Evolutionary conservation across 2,113 vertebrate genomes (phyloP).

Genomic region (Hypocryptadius cinnamomeus): DNA sequence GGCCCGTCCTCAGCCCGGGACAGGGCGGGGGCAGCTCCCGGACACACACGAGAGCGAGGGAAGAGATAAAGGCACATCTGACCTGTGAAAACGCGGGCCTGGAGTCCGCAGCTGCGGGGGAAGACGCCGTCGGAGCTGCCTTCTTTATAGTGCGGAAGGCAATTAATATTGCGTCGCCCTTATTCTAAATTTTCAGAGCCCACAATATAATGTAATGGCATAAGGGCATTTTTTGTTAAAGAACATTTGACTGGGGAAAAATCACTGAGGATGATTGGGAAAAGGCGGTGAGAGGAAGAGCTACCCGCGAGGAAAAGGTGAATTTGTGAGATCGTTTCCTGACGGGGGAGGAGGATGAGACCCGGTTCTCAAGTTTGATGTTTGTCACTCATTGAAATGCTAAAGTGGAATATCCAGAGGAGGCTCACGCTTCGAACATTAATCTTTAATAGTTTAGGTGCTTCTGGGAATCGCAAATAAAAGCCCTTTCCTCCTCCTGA

Average conservation of each 20-base stretch:
- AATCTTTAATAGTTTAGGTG: conserved; percentile 77
- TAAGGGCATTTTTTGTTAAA: conserved; percentile 85
- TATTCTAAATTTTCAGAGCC: conserved; percentile 86
- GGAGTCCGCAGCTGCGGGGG: background rate
- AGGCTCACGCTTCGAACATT: conserved; percentile 41
- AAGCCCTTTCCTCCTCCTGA: conserved; percentile 17
- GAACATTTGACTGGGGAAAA: conserved; percentile 69
- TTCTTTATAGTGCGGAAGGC: conserved; percentile 73
- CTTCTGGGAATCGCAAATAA: conserved; percentile 73
- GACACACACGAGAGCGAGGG: background rate
- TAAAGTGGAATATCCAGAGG: conserved; percentile 15
- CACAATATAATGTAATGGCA: conserved; percentile 77
- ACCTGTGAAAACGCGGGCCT: background rate
- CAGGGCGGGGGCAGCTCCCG: background rate
- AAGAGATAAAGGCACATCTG: background rate
- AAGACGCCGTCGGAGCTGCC: conserved; percentile 43
- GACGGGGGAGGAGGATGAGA: background rate
- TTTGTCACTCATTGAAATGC: conserved; percentile 26
- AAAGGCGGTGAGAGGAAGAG: background rate
- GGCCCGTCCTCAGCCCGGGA: background rate
- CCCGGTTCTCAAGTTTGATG: background rate
- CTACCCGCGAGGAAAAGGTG: background rate
- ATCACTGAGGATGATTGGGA: conserved; percentile 5
- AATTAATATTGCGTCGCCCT: conserved; percentile 85
- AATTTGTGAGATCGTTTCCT: background rate